These are phyloP conservation scores for Heliocidaris erythrogramma DNA, from an alignment of 35 echinoderm and acorn worm species.

Conservation along the genomic window DNA sequence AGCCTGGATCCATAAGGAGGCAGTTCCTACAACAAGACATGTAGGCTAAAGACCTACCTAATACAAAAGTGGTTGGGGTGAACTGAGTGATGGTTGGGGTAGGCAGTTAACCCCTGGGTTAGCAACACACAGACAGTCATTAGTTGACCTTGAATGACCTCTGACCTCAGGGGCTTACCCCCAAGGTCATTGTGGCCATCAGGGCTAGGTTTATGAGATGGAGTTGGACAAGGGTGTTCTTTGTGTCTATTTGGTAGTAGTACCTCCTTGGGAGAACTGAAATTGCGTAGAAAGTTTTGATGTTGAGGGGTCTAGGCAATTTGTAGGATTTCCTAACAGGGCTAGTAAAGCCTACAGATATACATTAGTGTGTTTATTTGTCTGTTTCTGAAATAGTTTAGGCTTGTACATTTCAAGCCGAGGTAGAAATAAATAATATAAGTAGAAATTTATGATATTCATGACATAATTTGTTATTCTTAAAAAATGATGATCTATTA, in stretches of 20 bases:
- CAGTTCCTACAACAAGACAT: conserved; percentile 15
- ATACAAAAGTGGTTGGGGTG: neutral
- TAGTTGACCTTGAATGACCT: conserved; percentile 27
- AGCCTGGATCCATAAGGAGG: neutral
- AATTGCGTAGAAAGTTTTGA: too few relatives aligned
- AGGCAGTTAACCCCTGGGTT: conserved; percentile 1
- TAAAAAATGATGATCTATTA: too few relatives aligned
- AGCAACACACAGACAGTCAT: neutral
- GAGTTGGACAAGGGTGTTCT: neutral
- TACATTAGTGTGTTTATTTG: too few relatives aligned
- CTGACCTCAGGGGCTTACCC: neutral
- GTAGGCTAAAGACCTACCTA: conserved; percentile 8
- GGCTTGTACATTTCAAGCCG: too few relatives aligned
- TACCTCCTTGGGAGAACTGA: neutral
- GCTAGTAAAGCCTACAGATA: too few relatives aligned
- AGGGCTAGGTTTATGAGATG: neutral
- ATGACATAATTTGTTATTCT: too few relatives aligned
- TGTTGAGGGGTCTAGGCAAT: too few relatives aligned
- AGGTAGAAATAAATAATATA: too few relatives aligned
- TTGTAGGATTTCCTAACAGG: too few relatives aligned
- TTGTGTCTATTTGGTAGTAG: neutral
- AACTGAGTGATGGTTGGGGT: conserved; percentile 16
- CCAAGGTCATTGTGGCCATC: conserved; percentile 8
- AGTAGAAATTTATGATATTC: too few relatives aligned
- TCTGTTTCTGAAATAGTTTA: too few relatives aligned